Evolutionary conservation across 2,888 invertebrate genomes (phyloP), one percentile per base, ranked within the genome.

Genomic region (Camponotus fellah): DNA sequence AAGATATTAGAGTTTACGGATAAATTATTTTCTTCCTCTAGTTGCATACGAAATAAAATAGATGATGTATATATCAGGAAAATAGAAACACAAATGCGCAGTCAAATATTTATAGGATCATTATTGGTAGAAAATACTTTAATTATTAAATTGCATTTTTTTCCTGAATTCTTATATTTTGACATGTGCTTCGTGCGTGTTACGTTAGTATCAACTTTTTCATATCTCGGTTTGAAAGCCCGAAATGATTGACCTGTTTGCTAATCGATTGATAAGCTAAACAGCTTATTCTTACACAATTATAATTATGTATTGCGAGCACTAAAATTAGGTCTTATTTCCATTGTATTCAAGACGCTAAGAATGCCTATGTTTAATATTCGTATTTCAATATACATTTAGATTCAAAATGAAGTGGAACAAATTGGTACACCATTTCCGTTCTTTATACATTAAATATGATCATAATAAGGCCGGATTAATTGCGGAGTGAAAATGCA

Each of bases 1-100:
- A 69, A n/a, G 32, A 53, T 77, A 76, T 76, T 69, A 56, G 56
- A 77, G 69, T 71, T 77, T 14, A 53, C n/a, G 21, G 37, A 56
- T 68, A 53, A 56, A 26, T 76, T 26, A 40, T 26, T 53, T 34
- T 58, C 32, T 8, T 40, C 3, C 53, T 2, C 46, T 21, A n/a
- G 17, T 37, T 26, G 5, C 14, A 10, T 32, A 34, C 62, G 34
- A 46, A 66, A 10, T 68, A 49, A 62, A 40, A 12, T 26, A 26
- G n/a, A 9, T 26, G 5, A 56, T n/a, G 49, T 17, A 14, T 58
- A 17, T 74, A n/a, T 9, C 12, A 17, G 5, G 34, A 5, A 14
- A 21, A 64, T 14, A 26, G 9, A 26, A 72, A 37, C 14, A 9
- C 9, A 14, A 74, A 34, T 17, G 10, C 21, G 43, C 43, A 34